Evolutionary conservation across 2,797 vertebrate species (phyloP).

Genomic region (Smutsia gigantea): DNA sequence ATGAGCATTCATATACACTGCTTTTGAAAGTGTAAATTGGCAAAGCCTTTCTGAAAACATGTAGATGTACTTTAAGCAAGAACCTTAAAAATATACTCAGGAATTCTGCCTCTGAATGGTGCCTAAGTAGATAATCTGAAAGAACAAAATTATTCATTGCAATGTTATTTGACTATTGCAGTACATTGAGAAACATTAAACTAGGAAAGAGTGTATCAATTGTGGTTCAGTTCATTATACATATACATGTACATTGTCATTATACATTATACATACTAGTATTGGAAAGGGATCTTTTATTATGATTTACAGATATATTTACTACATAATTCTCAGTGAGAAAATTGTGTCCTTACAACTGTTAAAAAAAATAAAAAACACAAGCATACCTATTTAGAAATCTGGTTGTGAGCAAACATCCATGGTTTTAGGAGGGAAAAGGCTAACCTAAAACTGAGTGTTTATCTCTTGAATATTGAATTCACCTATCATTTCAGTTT

Average conservation of each 20-base stretch:
- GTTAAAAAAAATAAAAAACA: constrained; percentile 3
- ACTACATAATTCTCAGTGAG: neutral
- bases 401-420: neutral
- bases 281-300: neutral
- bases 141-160: neutral
- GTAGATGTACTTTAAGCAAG: neutral
- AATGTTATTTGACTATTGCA: neutral
- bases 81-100: neutral
- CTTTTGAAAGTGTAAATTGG: neutral
- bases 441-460: neutral
- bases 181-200: neutral
- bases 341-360: constrained; percentile 15
- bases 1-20: neutral
- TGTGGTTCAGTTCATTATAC: neutral
- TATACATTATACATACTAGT: neutral
- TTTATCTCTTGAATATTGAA: neutral
- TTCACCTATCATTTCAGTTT: neutral
- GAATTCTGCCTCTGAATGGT: neutral
- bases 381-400: neutral
- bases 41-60: constrained; percentile 20
- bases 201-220: neutral
- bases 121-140: neutral
- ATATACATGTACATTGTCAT: neutral
- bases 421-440: neutral
- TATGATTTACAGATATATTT: neutral